phyloP scores from a whole-genome alignment of 2,113 vertebrate species.

The Nanorana parkeri region DNA sequence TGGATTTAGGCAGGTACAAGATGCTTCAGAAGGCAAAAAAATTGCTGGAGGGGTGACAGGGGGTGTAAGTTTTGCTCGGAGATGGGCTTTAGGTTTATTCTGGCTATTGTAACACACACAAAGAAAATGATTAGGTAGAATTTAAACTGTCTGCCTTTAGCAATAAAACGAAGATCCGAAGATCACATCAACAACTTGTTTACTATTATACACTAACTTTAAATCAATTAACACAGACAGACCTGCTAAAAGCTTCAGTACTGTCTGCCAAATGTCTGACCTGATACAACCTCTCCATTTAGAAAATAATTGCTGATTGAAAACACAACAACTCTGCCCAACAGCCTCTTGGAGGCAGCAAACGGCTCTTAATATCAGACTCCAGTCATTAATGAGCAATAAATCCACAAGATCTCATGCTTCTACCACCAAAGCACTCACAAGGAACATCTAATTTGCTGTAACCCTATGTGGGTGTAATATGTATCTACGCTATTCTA shows the following conservation, averaged over 20 bases:
- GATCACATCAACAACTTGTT: not conserved
- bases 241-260: conserved; percentile 7
- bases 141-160: no score
- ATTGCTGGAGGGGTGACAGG: no score
- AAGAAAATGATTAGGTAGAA: no score
- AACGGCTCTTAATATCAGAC: not conserved
- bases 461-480: not conserved
- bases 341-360: not conserved
- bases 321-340: not conserved
- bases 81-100: no score
- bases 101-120: no score
- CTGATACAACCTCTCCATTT: conserved; percentile 13
- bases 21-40: no score
- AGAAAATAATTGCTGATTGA: not conserved
- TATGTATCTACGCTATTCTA: no score
- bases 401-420: not conserved
- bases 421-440: no score
- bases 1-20: no score
- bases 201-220: not conserved
- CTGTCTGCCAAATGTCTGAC: conserved; percentile 20
- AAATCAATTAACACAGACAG: not conserved
- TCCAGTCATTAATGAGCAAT: not conserved
- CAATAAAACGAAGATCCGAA: no score
- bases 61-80: no score
- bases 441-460: not conserved